Evolutionary conservation across 2,113 vertebrate species (phyloP).

Genomic region (Brevimyrus niger): DNA sequence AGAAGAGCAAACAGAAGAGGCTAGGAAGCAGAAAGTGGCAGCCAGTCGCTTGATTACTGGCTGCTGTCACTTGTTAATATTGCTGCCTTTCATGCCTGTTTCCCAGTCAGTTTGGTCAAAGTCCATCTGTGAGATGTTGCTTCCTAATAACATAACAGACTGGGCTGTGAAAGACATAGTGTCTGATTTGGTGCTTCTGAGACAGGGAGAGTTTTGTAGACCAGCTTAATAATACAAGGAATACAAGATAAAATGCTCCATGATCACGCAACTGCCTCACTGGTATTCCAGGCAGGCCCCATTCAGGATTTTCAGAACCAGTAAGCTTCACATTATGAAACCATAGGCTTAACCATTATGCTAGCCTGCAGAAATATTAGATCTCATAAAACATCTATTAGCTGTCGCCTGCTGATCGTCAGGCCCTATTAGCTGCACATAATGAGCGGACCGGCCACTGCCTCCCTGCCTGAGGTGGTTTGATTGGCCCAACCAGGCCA

Average conservation of each 20-base stretch:
- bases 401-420: not conserved
- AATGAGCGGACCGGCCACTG: not conserved
- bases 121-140: conserved; percentile 69
- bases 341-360: not conserved
- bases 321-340: not conserved
- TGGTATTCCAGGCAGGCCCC: not conserved
- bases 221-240: conserved; percentile 5
- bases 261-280: not conserved
- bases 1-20: conserved; percentile 12
- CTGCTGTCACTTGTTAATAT: conserved; percentile 71
- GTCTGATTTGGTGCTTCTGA: conserved; percentile 62
- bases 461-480: not conserved
- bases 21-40: conserved; percentile 34
- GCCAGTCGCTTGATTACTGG: conserved; percentile 71
- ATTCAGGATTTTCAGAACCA: not conserved
- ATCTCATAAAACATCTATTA: not conserved
- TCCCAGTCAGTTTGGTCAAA: conserved; percentile 67
- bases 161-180: conserved; percentile 67
- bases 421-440: not conserved
- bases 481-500: not conserved
- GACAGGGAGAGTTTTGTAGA: conserved; percentile 42
- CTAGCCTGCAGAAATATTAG: not conserved
- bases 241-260: not conserved
- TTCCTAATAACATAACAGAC: conserved; percentile 70
- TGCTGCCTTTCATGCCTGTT: conserved; percentile 74